Conservation (phyloP, 2,888 invertebrate species). For the Cryptophagus acutangulus region DNA sequence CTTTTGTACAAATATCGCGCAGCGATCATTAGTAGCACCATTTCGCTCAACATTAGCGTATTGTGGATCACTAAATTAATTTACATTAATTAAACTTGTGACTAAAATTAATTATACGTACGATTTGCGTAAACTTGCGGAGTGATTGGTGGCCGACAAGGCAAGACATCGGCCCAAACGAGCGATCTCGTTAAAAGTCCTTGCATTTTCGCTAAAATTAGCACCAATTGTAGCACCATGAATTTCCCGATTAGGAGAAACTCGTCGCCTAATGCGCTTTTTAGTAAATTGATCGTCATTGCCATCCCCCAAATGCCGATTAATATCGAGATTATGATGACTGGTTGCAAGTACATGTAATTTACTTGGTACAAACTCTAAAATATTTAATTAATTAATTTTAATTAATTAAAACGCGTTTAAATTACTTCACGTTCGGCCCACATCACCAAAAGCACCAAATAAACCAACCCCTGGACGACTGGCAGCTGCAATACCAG, state of each 20-base stretch:
- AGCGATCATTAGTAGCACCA: constrained; percentile 60
- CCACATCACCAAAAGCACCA: constrained; percentile 57
- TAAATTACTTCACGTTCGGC: constrained; percentile 60
- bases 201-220: constrained; percentile 65
- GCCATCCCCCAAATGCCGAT: constrained; percentile 65
- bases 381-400: constrained; percentile 27
- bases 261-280: constrained; percentile 45
- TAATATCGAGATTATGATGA: constrained; percentile 61
- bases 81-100: constrained; percentile 1
- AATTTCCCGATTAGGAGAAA: constrained; percentile 50
- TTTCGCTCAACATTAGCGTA: constrained; percentile 61
- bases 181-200: constrained; percentile 55
- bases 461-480: constrained; percentile 60
- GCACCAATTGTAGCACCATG: constrained; percentile 58
- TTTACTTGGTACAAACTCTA: constrained; percentile 56
- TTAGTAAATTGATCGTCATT: constrained; percentile 57
- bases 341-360: constrained; percentile 61
- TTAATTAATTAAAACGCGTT: constrained; percentile 2
- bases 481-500: constrained; percentile 66
- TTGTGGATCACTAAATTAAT: constrained; percentile 67
- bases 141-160: constrained; percentile 61
- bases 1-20: constrained; percentile 60
- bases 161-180: constrained; percentile 53
- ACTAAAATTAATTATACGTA: constrained; percentile 45
- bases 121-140: constrained; percentile 63